These are phyloP conservation scores for Erpetoichthys calabaricus DNA, from an alignment of 2,797 vertebrate genomes.

Conservation along the genomic window DNA sequence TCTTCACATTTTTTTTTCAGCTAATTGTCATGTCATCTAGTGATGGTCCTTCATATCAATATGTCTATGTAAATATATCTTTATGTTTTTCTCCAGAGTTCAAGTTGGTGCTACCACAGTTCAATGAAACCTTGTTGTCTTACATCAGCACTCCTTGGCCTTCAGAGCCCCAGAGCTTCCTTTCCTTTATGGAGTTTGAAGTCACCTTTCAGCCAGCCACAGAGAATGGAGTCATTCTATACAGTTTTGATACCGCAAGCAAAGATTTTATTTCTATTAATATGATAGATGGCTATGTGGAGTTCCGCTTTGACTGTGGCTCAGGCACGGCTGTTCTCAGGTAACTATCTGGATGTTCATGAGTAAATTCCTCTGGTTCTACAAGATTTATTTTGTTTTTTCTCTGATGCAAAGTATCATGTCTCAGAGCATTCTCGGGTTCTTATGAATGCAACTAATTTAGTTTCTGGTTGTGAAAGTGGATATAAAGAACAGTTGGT, in stretches of 20 bases:
- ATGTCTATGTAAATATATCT: not conserved
- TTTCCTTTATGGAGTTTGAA: constrained; percentile 92
- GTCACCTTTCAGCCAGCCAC: constrained; percentile 64
- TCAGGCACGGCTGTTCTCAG: constrained; percentile 78
- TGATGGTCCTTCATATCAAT: too few relatives aligned
- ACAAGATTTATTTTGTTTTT: too few relatives aligned
- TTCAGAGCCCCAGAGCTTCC: constrained; percentile 67
- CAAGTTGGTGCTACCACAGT: constrained; percentile 66
- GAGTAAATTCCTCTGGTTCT: too few relatives aligned
- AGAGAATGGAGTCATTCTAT: constrained; percentile 68
- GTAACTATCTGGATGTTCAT: constrained; percentile 32
- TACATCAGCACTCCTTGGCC: constrained; percentile 75
- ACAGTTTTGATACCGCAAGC: constrained; percentile 73
- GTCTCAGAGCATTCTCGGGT: too few relatives aligned
- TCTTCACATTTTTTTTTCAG: too few relatives aligned
- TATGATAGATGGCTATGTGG: constrained; percentile 62
- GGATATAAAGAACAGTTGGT: too few relatives aligned
- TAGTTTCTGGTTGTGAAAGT: too few relatives aligned
- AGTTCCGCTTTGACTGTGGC: constrained; percentile 91
- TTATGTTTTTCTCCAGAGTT: constrained; percentile 51
- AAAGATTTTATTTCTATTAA: constrained; percentile 79
- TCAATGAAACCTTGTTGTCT: constrained; percentile 70
- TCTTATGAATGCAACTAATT: too few relatives aligned
- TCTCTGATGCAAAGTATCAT: too few relatives aligned
- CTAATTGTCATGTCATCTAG: too few relatives aligned